These are phyloP conservation scores for Pachycephus smyrnensis DNA, from an alignment of 2,888 invertebrate genomes.

Conservation along the genomic window DNA sequence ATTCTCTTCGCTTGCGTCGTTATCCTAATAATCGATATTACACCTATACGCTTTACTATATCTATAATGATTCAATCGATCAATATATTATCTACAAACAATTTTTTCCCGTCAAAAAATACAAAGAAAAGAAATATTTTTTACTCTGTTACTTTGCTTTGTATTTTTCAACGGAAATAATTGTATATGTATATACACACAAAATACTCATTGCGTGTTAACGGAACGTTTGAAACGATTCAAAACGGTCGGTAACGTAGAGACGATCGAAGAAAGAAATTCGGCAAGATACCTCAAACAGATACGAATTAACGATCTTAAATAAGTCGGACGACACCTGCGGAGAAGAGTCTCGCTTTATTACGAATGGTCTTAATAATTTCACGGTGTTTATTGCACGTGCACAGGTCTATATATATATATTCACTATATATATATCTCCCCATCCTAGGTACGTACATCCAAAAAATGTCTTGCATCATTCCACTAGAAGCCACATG, in stretches of 20 bases:
- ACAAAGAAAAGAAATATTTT: no score
- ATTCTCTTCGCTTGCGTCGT: no score
- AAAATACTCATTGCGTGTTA: no score
- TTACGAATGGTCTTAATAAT: background rate
- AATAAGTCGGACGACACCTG: background rate
- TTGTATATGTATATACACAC: no score
- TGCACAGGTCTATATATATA: background rate
- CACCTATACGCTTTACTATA: background rate
- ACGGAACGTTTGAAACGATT: background rate
- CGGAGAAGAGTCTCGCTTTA: background rate
- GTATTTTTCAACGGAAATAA: no score
- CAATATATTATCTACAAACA: background rate
- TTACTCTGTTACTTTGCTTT: no score
- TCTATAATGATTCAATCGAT: background rate
- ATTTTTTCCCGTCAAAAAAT: background rate
- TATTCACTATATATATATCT: background rate
- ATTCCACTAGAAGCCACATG: background rate
- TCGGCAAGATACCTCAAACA: background rate
- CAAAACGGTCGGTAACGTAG: background rate
- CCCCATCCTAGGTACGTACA: background rate
- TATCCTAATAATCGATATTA: no score
- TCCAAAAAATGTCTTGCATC: background rate
- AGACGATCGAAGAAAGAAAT: background rate
- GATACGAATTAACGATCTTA: background rate
- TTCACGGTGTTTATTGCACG: background rate